phyloP scores from a whole-genome alignment of 2,888 invertebrate species.

The Lacanobia oleracea region DNA sequence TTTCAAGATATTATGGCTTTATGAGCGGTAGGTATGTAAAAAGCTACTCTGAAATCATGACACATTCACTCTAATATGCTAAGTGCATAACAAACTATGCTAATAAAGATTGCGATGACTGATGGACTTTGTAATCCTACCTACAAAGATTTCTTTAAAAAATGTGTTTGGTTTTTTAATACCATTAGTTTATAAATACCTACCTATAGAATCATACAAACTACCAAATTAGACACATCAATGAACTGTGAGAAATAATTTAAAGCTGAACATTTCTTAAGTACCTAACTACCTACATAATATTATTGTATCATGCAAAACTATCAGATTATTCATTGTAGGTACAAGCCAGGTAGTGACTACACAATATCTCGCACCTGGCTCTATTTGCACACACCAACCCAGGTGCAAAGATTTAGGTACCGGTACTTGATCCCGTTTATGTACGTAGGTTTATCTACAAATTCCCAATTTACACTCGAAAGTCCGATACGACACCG shows the following conservation, averaged over 20 bases:
- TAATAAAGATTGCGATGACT: background rate
- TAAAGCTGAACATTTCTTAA: background rate
- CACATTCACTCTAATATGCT: too few relatives aligned
- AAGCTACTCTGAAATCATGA: background rate
- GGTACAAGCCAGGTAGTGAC: background rate
- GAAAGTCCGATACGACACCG: conserved; percentile 82
- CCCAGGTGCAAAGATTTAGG: conserved; percentile 40
- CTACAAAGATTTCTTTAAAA: too few relatives aligned
- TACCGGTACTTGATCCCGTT: conserved; percentile 35
- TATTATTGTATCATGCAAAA: background rate
- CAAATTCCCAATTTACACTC: conserved; percentile 81
- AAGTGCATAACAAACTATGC: too few relatives aligned
- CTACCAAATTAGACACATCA: background rate
- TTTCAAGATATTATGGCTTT: background rate
- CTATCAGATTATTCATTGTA: background rate
- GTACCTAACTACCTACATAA: background rate
- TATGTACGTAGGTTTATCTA: conserved; percentile 66
- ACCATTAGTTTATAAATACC: too few relatives aligned
- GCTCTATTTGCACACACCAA: conserved; percentile 13
- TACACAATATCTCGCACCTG: conserved; percentile 9
- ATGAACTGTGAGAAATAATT: too few relatives aligned
- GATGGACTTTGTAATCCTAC: background rate
- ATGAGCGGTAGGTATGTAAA: background rate
- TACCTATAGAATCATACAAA: too few relatives aligned
- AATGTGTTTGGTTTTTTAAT: too few relatives aligned